phyloP scores from a whole-genome alignment of 2,888 invertebrate species.

The Lumbricus terrestris region DNA sequence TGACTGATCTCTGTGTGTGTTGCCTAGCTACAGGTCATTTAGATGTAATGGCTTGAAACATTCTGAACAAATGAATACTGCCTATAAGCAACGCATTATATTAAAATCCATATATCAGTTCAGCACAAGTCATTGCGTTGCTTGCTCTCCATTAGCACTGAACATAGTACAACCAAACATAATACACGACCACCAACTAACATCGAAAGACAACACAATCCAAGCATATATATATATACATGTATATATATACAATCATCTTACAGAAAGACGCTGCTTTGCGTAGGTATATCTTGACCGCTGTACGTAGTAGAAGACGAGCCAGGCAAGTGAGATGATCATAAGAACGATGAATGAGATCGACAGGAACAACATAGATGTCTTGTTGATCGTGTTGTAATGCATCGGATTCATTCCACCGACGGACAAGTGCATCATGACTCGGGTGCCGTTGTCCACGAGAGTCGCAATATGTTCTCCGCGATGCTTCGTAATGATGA shows the following conservation, averaged over 20 bases:
- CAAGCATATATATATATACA: neutral
- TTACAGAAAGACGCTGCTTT: conserved; percentile 85
- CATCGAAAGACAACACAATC: neutral
- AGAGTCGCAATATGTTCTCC: conserved; percentile 73
- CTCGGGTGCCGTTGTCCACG: conserved; percentile 69
- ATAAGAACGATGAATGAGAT: conserved; percentile 92
- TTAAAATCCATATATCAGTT: neutral
- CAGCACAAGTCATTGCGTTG: neutral
- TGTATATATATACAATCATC: no score
- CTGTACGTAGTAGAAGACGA: conserved; percentile 93
- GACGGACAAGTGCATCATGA: conserved; percentile 71
- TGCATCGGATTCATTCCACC: conserved; percentile 62
- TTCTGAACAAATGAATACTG: neutral
- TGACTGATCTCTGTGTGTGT: neutral
- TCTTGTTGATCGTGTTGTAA: conserved; percentile 64
- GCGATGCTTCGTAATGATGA: conserved; percentile 77
- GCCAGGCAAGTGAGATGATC: conserved; percentile 91
- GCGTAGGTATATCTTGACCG: conserved; percentile 90
- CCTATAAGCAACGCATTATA: neutral
- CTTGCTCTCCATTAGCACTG: neutral
- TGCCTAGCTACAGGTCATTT: neutral
- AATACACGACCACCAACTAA: neutral
- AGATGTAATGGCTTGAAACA: neutral
- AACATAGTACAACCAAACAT: neutral
- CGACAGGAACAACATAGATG: conserved; percentile 89